Conservation (phyloP, 2,113 vertebrate genomes). For the Dromaius novaehollandiae region DNA sequence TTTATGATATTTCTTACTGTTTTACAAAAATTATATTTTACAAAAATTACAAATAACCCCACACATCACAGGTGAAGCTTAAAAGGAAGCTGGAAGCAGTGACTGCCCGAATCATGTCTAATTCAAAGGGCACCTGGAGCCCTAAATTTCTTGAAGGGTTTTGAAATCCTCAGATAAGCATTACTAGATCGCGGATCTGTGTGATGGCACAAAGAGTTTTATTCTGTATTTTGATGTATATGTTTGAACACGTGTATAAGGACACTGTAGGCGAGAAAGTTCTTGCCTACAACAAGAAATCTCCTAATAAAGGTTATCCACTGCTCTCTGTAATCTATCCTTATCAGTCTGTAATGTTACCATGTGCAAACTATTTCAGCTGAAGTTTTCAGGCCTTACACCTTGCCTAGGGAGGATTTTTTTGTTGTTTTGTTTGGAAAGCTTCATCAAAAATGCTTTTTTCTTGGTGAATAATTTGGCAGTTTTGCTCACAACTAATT, state of each 20-base stretch:
- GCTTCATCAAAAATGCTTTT: not conserved
- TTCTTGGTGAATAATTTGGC: not conserved
- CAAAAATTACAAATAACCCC: not conserved
- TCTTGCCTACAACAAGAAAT: not conserved
- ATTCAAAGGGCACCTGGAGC: not conserved
- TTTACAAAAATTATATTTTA: not conserved
- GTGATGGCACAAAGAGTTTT: not conserved
- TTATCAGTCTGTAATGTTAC: not conserved
- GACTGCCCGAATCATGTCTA: not conserved
- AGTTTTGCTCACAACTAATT: not conserved
- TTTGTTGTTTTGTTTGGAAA: not conserved
- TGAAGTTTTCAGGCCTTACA: not conserved
- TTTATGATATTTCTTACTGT: not conserved
- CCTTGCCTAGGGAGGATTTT: not conserved
- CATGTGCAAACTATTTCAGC: not conserved
- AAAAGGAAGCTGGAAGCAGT: not conserved
- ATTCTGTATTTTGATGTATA: fast-evolving
- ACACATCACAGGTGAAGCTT: not conserved
- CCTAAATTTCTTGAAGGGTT: not conserved
- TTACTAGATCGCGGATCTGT: not conserved
- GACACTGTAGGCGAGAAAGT: not conserved
- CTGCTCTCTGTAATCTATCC: not conserved
- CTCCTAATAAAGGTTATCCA: not conserved
- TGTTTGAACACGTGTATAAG: fast-evolving
- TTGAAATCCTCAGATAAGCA: not conserved